Base-by-base conservation (phyloP, 1,140 invertebrate genomes). In the Caenorhabditis latens region DNA sequence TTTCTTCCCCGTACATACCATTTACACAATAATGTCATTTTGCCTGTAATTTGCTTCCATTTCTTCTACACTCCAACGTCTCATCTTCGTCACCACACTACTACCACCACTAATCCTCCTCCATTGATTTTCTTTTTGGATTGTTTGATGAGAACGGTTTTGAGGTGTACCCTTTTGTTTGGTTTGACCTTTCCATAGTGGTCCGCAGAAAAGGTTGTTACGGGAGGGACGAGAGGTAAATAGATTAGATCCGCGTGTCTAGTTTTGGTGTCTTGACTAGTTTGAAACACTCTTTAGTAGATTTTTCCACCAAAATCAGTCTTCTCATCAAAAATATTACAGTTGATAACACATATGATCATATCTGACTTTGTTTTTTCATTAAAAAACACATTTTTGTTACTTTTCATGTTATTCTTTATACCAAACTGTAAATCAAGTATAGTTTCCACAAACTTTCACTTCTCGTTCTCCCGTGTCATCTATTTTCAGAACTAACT, bases 1-100 rank as follows among this genome's bases (percentile, higher is more conserved):
- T 24, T 79, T 42, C 46, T 50, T 14, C 40, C 71, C 71, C 71
- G 71, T 79, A 79, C n/a, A 79, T 79, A 79, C 71, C 71, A 50
- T 79, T 79, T 79, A 79, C 71, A 79, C 71, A 50, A 79, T 79
- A 50, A 79, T 79, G 46, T 53, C 46, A 9, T 79, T 53, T 79
- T 53, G 71, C 46, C 46, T 79, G 71, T 79, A 50, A 50, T 24
- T 53, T 79, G 71, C 71, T 79, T 79, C 46, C n/a, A 14, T 32
- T 32, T 53, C 40, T 24, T 13, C n/a, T 6, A 24, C 46, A 53
- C n/a, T 71, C 32, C 61, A 11, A 7, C 43, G 43, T 13, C 16
- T 46, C 16, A n/a, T 43, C 42, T 40, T 79, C 71, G 21, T 50
- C 71, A 53, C 32, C 32, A 53, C 16, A 14, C 50, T 9, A 53